Percentiles rank a stretch among this genome's conserved stretches.
Conservation (phyloP, 2,888 invertebrate species). For the Dolichopus griseipennis region DNA sequence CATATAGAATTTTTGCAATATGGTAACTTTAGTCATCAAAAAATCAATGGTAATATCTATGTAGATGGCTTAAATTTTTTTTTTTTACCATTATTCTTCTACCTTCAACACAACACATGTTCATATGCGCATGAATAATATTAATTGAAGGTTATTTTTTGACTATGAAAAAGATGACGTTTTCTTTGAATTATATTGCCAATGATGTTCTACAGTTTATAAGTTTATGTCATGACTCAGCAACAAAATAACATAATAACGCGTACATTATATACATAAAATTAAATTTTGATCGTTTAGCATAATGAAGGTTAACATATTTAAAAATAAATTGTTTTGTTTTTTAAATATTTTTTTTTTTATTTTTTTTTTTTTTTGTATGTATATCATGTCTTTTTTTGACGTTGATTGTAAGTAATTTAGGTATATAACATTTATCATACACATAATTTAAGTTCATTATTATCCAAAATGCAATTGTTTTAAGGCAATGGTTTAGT, state of each 20-base stretch:
- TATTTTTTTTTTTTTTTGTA: too few species aligned
- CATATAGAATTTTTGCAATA: too few species aligned
- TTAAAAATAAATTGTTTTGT: neutral
- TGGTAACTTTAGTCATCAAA: too few species aligned
- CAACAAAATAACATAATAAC: neutral
- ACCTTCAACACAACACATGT: neutral
- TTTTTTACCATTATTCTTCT: too few species aligned
- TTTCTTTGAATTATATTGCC: neutral
- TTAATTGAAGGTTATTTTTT: neutral
- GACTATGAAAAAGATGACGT: neutral
- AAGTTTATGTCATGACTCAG: neutral
- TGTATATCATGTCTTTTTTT: neutral
- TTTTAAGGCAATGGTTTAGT: neutral
- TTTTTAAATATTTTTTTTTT: too few species aligned
- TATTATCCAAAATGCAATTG: too few species aligned
- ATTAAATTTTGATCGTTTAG: neutral
- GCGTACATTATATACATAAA: neutral
- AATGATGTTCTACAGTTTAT: neutral
- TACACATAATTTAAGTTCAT: too few species aligned
- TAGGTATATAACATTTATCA: neutral
- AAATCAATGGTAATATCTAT: too few species aligned
- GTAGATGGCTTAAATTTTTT: too few species aligned
- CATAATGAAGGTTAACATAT: neutral
- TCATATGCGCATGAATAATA: too few species aligned
- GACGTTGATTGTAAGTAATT: neutral